These are phyloP conservation scores for Saccopteryx bilineata DNA, from an alignment of 2,113 vertebrate genomes.

Conservation along the genomic window DNA sequence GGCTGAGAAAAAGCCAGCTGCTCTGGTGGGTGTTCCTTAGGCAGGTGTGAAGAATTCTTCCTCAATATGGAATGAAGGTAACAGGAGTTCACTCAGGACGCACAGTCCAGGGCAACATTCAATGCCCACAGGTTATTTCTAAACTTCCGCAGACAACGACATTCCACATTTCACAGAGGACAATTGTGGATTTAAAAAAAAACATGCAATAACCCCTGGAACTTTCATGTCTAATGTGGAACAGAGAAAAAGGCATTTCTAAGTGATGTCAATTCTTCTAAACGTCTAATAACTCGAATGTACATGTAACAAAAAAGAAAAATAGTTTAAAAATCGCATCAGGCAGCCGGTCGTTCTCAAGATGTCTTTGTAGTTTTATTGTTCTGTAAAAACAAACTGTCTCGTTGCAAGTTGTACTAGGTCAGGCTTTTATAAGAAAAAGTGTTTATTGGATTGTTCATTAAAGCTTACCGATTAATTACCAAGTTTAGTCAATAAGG, in stretches of 20 bases:
- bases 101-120: neutral
- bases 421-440: constrained; percentile 41
- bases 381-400: constrained; percentile 60
- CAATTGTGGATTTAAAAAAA: neutral
- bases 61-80: neutral
- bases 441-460: constrained; percentile 69
- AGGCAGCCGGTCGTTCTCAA: constrained; percentile 52
- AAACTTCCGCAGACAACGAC: neutral
- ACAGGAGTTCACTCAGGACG: neutral
- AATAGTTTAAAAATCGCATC: constrained; percentile 59
- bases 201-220: neutral
- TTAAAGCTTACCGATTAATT: constrained; percentile 70
- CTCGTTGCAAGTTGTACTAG: constrained; percentile 45
- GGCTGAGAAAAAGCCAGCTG: neutral
- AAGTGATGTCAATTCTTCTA: constrained; percentile 38
- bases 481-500: constrained; percentile 52
- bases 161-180: constrained; percentile 31
- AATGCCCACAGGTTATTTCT: neutral
- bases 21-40: neutral
- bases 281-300: constrained; percentile 43
- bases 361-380: constrained; percentile 66
- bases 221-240: constrained; percentile 19
- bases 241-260: constrained; percentile 3
- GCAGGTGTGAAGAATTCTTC: neutral
- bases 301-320: constrained; percentile 61